Base-by-base conservation (phyloP, 2,888 invertebrate species). In the Drosophila silvestris region DNA sequence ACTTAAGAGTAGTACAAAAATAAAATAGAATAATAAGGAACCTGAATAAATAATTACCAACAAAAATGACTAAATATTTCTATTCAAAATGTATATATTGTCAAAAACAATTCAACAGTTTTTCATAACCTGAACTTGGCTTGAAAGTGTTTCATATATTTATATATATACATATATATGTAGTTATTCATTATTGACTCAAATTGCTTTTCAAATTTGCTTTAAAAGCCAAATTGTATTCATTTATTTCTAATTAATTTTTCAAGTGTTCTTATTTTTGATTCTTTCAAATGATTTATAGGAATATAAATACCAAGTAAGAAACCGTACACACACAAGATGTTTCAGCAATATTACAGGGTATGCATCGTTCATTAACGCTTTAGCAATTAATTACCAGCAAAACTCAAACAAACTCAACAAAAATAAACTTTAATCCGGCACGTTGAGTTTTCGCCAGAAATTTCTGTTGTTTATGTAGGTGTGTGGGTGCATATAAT, bases 351-450 rank as follows among this genome's bases (percentile, higher is more conserved):
- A 57, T 7, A 7, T 57, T 30, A 50, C 26, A 63, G 70, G 60
- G 67, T 68, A 74, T 72, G 16, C 26, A 5, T 9, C 26, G 47
- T 26, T 28, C 30, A 32, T 28, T 71, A 44, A 52, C 77, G 76
- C 78, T 76, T 85, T 80, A 64, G 81, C 90, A 88, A 91, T 88
- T 88, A 91, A 88, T 90, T 90, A 88, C 79, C 79, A 88, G 78
- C 83, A 78, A 81, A 90, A 88, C 85, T 76, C 88, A 90, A 80
- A 85, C 90, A 91, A 85, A 79, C 85, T 85, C 70, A 64, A 37
- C 63, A 64, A 53, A 76, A 66, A 66, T 37, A 32, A 87, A 88
- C 74, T 82, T 78, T 70, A 80, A 80, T 74, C 75, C 75, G 61
- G 35, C 51, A 57, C 70, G 81, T 75, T 86, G 91, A 90, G 84